These are phyloP conservation scores for Fistularia commersonii DNA, from an alignment of 2,797 vertebrate species.

Conservation along the genomic window DNA sequence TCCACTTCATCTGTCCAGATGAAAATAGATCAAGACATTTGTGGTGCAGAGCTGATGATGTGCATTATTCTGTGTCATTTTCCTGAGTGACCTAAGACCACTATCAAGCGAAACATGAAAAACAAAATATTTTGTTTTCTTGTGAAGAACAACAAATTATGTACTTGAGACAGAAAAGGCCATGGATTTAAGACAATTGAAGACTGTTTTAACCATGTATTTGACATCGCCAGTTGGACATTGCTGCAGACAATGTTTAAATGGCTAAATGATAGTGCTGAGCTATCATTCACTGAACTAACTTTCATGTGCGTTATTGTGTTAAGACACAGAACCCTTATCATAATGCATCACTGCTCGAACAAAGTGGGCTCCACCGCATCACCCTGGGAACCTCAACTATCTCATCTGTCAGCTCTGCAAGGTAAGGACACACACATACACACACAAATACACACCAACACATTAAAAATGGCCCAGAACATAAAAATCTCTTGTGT, in stretches of 20 bases:
- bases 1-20: no score
- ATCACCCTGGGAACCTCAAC: slow-evolving; percentile 97
- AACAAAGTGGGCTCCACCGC: slow-evolving; percentile 95
- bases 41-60: no score
- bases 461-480: slow-evolving; percentile 15
- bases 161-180: no score
- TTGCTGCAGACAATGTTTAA: background rate
- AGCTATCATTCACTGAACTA: background rate
- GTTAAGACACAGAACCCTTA: slow-evolving; percentile 86
- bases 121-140: no score
- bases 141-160: no score
- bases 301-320: background rate
- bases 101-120: no score
- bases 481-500: background rate
- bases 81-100: no score
- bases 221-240: no score
- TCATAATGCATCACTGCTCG: slow-evolving; percentile 92
- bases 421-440: slow-evolving; percentile 70
- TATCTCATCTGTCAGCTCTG: slow-evolving; percentile 95
- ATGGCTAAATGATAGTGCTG: background rate
- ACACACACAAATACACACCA: slow-evolving; percentile 15
- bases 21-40: no score
- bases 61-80: no score
- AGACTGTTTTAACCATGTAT: no score
- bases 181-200: no score